Base-by-base conservation (phyloP, 2,888 invertebrate genomes). In the Plagodis pulveraria region DNA sequence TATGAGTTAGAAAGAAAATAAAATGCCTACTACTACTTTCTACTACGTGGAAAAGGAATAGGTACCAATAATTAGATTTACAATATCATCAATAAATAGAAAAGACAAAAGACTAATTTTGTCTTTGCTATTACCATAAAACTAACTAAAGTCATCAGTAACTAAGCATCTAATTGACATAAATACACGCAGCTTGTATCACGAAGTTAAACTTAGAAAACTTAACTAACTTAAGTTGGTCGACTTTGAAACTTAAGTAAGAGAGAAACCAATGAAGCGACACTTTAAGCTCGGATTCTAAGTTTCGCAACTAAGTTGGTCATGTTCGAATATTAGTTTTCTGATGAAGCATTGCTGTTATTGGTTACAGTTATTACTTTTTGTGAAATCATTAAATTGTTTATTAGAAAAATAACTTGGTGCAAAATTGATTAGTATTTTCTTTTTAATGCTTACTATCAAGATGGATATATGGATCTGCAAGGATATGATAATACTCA, bases 401-500 rank as follows among this genome's bases (percentile, higher is more conserved):
- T 38, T 38, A 38, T 22, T 2, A 22, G 22, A 22, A 22, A 22
- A 22, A 22, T 22, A 22, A 22, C 22, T 22, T 22, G 22, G 22
- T 22, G 22, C 22, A 22, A 22, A 22, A 22, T 22, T 22, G 4
- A 63, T 12, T 40, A 51, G 53, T 73, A 71, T 70, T 70, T 65
- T 71, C 73, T 68, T 76, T 42, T 12, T 74, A 73, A 66, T 80
- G 87, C 87, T 80, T 63, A 62, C 79, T 58, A 63, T 78, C 74
- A 77, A 80, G 80, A 80, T 33, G 80, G 80, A 75, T 80, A 80
- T 64, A 81, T 87, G 87, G 88, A 89, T 70, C 84, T 87, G 33
- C 88, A 88, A 80, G 84, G 84, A 65, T 88, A 86, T 63, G 88
- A 89, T 72, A 89, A 87, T 69, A 86, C 87, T 12, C 88, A 88